Evolutionary conservation across 2,113 vertebrate species (phyloP).

Genomic region (Antigone vipio): DNA sequence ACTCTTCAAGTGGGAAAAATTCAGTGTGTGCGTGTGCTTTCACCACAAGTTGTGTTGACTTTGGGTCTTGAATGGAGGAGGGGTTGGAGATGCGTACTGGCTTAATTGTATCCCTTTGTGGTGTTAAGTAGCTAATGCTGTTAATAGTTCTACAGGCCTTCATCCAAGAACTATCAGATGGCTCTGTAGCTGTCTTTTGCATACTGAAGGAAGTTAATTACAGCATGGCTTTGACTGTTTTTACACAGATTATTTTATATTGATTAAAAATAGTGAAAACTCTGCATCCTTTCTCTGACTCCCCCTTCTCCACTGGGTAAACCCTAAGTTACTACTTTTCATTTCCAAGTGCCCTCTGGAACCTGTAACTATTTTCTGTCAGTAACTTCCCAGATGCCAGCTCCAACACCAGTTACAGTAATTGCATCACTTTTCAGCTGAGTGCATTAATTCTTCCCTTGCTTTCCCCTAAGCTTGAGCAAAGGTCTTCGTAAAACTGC

Average conservation of each 20-base stretch:
- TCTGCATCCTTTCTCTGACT: neutral
- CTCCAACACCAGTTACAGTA: neutral
- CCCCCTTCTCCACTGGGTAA: neutral
- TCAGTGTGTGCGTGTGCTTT: neutral
- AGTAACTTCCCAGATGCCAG: neutral
- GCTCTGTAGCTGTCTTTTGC: neutral
- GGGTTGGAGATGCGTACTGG: neutral
- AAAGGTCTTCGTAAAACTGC: neutral
- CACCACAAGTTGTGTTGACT: neutral
- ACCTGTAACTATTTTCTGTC: neutral
- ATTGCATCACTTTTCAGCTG: neutral
- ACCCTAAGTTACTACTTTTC: neutral
- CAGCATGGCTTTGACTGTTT: neutral
- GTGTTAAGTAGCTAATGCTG: neutral
- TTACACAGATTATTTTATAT: constrained; percentile 13
- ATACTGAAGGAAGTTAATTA: neutral
- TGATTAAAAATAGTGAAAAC: constrained; percentile 25
- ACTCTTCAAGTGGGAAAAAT: neutral
- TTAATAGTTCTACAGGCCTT: neutral
- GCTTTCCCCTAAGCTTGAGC: neutral
- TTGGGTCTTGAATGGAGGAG: neutral
- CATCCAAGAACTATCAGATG: neutral
- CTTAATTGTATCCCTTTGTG: neutral
- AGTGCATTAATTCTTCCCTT: neutral
- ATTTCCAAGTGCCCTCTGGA: neutral